Base-by-base conservation (phyloP, 2,797 vertebrate species). In the Semaprochilodus insignis region DNA sequence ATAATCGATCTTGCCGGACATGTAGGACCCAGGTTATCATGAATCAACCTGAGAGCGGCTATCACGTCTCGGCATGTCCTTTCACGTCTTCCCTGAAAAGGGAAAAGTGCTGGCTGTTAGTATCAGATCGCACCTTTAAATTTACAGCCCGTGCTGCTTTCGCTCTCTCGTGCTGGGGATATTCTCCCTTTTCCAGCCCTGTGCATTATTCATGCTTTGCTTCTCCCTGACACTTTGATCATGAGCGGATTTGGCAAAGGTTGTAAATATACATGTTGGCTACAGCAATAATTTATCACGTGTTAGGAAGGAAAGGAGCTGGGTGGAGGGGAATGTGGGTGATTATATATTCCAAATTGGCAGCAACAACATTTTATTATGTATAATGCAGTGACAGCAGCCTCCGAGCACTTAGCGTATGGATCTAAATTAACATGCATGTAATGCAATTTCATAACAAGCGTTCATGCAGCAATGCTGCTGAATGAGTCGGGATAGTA, bases 121-220 rank as follows among this genome's bases (percentile, higher is more conserved):
- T 8, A 27, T 8, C 36, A 72, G 72, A 36, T 70, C 54, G 31
- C 54, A 71, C 52, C 71, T 83, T 79, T 25, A 54, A 74, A 82
- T 85, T 80, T 81, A 75, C 25, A 66, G 62, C 31, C 54, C 31
- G 25, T 10, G 10, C 73, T 25, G 84, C 27, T 27, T 6, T 4
- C 6, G 27, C 31, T 6, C 27, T 31, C 27, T 34, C 17, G 27
- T 65, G 34, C 11, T 34, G 63, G 25, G 67, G 60, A n/a, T 52
- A 72, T 71, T 23, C 44, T 74, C 65, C 21, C 65, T 77, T 48
- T 44, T 75, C 72, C 52, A 55, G 73, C 17, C 25, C 60, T 36
- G 73, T 87, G 4, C 34, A 81, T 87, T 80, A 87, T 85, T 81
- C 80, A 84, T 81, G 67, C 63, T 59, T 34, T 14, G 25, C 27